These are phyloP conservation scores for Exephanes ischioxanthus DNA, from an alignment of 2,888 invertebrate species.

Conservation along the genomic window DNA sequence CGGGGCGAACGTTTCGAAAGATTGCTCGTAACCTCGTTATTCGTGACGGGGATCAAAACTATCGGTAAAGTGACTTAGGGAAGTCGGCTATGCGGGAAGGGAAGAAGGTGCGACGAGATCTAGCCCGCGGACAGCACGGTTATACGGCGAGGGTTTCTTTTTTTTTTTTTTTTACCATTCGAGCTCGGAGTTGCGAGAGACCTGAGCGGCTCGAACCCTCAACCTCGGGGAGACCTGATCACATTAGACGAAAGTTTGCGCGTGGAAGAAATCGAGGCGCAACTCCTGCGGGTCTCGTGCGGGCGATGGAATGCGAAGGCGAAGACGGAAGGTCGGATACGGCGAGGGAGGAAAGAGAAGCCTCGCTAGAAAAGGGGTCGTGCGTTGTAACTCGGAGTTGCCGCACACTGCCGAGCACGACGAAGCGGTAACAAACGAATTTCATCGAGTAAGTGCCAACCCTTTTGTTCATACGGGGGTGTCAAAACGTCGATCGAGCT, in stretches of 20 bases:
- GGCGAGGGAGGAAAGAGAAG: not conserved
- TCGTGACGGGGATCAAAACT: conserved; percentile 75
- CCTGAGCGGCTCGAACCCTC: not conserved
- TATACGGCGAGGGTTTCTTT: conserved; percentile 9
- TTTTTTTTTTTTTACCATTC: conserved; percentile 17
- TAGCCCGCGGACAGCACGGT: conserved; percentile 37
- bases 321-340: conserved; percentile 28
- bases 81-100: conserved; percentile 58
- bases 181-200: not conserved
- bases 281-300: not conserved
- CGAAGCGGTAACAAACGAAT: conserved; percentile 40
- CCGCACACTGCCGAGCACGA: not conserved
- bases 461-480: conserved; percentile 68
- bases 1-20: conserved; percentile 71
- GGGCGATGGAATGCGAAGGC: conserved; percentile 17
- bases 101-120: conserved; percentile 22
- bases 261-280: conserved; percentile 48
- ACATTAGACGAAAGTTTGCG: conserved; percentile 71
- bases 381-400: conserved; percentile 22
- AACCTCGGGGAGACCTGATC: conserved; percentile 66
- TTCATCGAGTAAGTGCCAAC: conserved; percentile 53
- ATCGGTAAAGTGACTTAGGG: conserved; percentile 76
- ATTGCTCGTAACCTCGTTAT: conserved; percentile 77
- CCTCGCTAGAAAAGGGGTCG: conserved; percentile 11
- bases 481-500: conserved; percentile 76